phyloP scores from a whole-genome alignment of 2,888 invertebrate genomes.

The Leptodirus hochenwartii region DNA sequence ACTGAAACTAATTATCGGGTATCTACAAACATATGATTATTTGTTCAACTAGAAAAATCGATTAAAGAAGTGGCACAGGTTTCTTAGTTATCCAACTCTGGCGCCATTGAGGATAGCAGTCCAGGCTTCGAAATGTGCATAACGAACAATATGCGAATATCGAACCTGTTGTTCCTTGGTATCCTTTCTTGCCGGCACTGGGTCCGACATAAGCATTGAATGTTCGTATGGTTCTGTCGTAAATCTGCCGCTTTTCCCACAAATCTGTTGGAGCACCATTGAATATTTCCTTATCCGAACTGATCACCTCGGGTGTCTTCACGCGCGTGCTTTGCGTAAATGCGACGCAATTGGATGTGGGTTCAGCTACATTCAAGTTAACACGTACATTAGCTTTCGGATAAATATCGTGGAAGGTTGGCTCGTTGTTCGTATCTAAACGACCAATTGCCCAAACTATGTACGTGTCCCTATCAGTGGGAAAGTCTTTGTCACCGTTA shows the following conservation, averaged over 20 bases:
- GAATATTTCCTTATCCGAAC: constrained; percentile 12
- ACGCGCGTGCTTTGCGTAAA: constrained; percentile 42
- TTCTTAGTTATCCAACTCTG: too few relatives aligned
- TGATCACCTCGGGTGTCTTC: constrained; percentile 19
- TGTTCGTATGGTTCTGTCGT: constrained; percentile 50
- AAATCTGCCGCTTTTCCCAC: constrained; percentile 47
- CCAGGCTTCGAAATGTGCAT: too few relatives aligned
- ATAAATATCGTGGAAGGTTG: constrained; percentile 66
- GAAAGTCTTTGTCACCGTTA: constrained; percentile 54
- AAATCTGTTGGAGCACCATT: too few relatives aligned
- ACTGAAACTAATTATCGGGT: too few relatives aligned
- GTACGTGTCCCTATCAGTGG: constrained; percentile 35
- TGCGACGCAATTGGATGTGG: constrained; percentile 48
- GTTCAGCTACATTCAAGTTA: constrained; percentile 44
- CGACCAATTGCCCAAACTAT: constrained; percentile 75
- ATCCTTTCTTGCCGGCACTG: constrained; percentile 62
- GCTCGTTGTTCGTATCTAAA: constrained; percentile 57
- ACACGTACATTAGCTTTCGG: constrained; percentile 51
- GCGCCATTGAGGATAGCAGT: too few relatives aligned
- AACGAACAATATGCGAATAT: not conserved
- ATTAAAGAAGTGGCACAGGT: too few relatives aligned
- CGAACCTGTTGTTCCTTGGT: constrained; percentile 48
- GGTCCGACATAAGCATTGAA: constrained; percentile 73
- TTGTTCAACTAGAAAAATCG: too few relatives aligned
- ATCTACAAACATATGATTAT: too few relatives aligned